Base-by-base conservation (phyloP, 2,113 vertebrate species). In the Otocyon megalotis region DNA sequence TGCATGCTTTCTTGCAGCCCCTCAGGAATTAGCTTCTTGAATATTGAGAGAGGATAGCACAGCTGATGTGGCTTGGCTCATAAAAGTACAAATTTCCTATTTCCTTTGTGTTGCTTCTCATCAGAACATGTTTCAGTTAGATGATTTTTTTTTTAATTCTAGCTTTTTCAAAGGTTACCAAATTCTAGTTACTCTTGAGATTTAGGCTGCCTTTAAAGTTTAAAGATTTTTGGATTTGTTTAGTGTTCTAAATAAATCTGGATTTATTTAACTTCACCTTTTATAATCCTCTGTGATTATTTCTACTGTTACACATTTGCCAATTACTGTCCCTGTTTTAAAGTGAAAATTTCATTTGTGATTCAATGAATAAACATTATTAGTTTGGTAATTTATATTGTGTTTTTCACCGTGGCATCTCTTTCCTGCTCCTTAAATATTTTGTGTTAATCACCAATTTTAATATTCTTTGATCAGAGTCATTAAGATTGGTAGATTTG, bases 171-270 rank as follows among this genome's bases (percentile, higher is more conserved):
- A 67, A 14, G 37, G 67, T 95, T 97, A 94, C 48, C 56, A 94
- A 89, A 86, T 96, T 83, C 30, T 83, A 69, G 30, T 96, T 74
- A 79, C 60, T 90, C 74, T 96, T 96, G 48, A 93, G 93, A 85
- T 32, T 87, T 97, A 69, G 9, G 13, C 1, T 90, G 62, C n/a
- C 82, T 35, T 96, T 95, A 71, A 94, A 97, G 92, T 93, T 14
- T 91, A 98, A 97, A 80, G 15, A 91, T 65, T 96, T 50, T 88
- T 92, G 58, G n/a, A 93, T 97, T 94, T 98, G 28, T 88, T 97
- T 95, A 94, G 81, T 92, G 71, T 92, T 83, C 67, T 96, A 69
- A 79, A 69, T 97, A 96, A 98, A 81, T 96, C 26, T 30, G 12
- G 20, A 76, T 93, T 94, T 95, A 88, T 37, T 97, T 94, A 60